Evolutionary conservation across 2,113 vertebrate genomes (phyloP), one percentile per base, ranked within the genome.

Genomic region (Corapipo altera): DNA sequence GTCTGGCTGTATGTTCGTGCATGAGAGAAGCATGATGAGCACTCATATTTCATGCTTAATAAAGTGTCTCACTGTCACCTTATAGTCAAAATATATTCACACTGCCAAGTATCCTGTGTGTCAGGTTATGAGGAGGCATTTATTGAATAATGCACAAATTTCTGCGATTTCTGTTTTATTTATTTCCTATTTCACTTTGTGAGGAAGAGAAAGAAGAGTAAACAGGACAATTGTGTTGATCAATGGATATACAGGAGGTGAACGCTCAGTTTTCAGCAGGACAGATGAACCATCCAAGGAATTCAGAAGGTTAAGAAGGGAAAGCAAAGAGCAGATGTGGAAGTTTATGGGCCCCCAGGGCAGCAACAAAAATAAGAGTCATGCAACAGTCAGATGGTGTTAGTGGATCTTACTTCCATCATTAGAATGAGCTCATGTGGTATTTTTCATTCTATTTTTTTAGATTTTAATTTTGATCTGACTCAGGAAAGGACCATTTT

Each of bases 41-140:
- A 70, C 23, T 28, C 37, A 8, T 91, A 92, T 89, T 94, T 96
- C 84, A 82, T 75, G 64, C 58, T 77, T 89, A 89, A 79, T 67
- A 82, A 91, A 96, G 49, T 77, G 59, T 46, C 58, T 85, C 27
- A 30, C 54, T 72, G 5, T 46, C 46, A 91, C 43, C 23, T 94
- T 65, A 20, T 9, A 82, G 19, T 73, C 3, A 87, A 41, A 84
- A 33, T 21, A 4, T 43, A 24, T 39, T 64, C 33, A 26, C 52
- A 4, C 8, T 65, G 39, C 5, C 0, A 15, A 48, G 44, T 33
- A 39, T 11, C 32, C 43, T 30, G 10, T 22, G 10, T 58, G 54
- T 39, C 59, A 55, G 26, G 13, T 49, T 32, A 58, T 9, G 28
- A 46, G 26, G 26, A 59, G 21, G 9, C 8, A 81, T 72, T 89